Evolutionary conservation across 2,113 vertebrate species (phyloP).

Genomic region (Amphilophus citrinellus): DNA sequence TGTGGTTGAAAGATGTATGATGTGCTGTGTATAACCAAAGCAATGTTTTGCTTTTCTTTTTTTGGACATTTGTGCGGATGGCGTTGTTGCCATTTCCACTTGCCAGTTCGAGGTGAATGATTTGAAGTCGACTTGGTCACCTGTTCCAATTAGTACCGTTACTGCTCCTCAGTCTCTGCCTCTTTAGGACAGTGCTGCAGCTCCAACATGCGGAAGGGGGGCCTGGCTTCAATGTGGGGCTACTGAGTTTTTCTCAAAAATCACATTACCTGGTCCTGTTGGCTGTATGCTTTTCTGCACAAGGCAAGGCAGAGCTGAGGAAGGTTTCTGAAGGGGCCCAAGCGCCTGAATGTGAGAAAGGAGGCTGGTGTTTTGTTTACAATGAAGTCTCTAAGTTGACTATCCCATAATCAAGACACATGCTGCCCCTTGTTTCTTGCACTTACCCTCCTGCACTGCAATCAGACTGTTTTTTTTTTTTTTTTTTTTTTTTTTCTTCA

Average conservation of each 20-base stretch:
- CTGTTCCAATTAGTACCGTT: conserved; percentile 58
- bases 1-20: conserved; percentile 57
- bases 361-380: conserved; percentile 76
- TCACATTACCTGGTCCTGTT: conserved; percentile 52
- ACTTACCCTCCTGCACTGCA: conserved; percentile 76
- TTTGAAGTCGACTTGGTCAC: conserved; percentile 12
- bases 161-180: conserved; percentile 28
- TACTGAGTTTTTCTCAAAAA: conserved; percentile 19
- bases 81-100: conserved; percentile 63
- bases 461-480: conserved; percentile 49
- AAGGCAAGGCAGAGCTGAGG: conserved; percentile 35
- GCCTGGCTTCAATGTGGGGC: not conserved
- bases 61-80: conserved; percentile 29
- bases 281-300: conserved; percentile 33
- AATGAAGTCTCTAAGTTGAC: conserved; percentile 55
- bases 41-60: conserved; percentile 57
- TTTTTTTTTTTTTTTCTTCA: conserved; percentile 45
- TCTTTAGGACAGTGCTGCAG: conserved; percentile 31
- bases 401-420: conserved; percentile 54
- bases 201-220: conserved; percentile 76
- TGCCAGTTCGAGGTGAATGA: conserved; percentile 39
- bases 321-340: conserved; percentile 36
- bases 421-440: conserved; percentile 71
- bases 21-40: conserved; percentile 76
- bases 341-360: conserved; percentile 32